Conservation (phyloP, 2,797 vertebrate genomes). For the Chelon labrosus region DNA sequence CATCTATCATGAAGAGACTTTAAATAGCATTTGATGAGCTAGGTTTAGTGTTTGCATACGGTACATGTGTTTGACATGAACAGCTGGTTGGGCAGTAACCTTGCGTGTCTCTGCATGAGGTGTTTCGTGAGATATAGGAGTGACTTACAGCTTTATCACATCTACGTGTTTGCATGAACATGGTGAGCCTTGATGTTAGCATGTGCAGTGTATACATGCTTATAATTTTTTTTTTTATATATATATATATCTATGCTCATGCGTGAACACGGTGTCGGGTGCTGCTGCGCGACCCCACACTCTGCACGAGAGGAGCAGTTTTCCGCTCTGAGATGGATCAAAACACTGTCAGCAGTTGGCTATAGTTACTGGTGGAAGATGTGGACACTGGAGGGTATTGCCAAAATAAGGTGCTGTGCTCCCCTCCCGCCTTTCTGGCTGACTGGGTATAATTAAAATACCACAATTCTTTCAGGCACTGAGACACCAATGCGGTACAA, state of each 20-base stretch:
- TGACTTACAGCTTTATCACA: constrained; percentile 21
- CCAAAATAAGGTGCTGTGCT: constrained; percentile 38
- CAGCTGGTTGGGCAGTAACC: neutral
- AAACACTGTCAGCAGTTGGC: constrained; percentile 39
- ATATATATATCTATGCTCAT: constrained; percentile 14
- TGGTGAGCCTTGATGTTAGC: constrained; percentile 5
- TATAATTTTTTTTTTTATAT: neutral
- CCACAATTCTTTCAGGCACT: constrained; percentile 18
- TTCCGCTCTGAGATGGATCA: constrained; percentile 33
- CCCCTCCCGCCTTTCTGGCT: constrained; percentile 22
- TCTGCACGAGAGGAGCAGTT: constrained; percentile 37
- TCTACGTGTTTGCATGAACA: neutral
- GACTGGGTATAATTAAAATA: constrained; percentile 36
- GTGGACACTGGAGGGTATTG: constrained; percentile 23
- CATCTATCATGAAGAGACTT: constrained; percentile 3
- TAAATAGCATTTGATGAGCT: neutral
- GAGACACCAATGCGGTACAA: neutral
- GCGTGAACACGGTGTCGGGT: constrained; percentile 22
- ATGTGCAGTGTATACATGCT: neutral
- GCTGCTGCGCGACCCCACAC: constrained; percentile 19
- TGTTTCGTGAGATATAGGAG: constrained; percentile 8
- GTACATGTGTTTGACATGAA: constrained; percentile 7
- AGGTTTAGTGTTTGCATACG: constrained; percentile 18
- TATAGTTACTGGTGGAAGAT: constrained; percentile 24
- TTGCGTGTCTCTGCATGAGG: neutral